These are phyloP conservation scores for Drosophila subquinaria DNA, from an alignment of 2,888 invertebrate genomes.

Conservation along the genomic window DNA sequence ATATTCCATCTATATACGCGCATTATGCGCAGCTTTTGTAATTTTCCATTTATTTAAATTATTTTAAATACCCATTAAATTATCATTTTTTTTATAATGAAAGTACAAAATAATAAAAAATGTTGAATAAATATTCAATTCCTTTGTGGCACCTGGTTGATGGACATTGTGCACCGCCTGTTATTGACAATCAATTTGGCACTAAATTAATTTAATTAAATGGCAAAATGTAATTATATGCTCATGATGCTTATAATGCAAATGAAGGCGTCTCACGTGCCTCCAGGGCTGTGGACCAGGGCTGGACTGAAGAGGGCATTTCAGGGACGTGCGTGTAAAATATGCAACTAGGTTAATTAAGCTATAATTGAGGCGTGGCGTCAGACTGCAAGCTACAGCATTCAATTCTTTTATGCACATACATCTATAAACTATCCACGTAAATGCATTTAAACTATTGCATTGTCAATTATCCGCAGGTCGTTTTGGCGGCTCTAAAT, in stretches of 20 bases:
- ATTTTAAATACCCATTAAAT: conserved; percentile 24
- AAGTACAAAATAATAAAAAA: neutral
- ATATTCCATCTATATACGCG: neutral
- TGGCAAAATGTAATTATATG: conserved; percentile 79
- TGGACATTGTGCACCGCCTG: conserved; percentile 39
- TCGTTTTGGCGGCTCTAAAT: conserved; percentile 60
- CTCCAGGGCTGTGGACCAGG: conserved; percentile 9
- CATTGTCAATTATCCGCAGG: conserved; percentile 60
- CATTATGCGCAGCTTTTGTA: conserved; percentile 16
- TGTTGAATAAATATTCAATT: conserved; percentile 23
- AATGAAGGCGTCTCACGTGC: conserved; percentile 68
- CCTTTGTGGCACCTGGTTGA: conserved; percentile 33
- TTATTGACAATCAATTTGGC: conserved; percentile 72
- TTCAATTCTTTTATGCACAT: conserved; percentile 7
- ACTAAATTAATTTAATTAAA: conserved; percentile 81
- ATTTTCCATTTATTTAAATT: conserved; percentile 31
- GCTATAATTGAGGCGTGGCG: conserved; percentile 70
- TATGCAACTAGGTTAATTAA: conserved; percentile 82
- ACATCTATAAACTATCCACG: conserved; percentile 21
- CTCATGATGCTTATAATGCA: conserved; percentile 67
- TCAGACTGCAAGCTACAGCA: conserved; percentile 10
- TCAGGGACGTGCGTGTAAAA: conserved; percentile 58
- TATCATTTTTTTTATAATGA: neutral
- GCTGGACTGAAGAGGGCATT: neutral
- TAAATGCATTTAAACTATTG: conserved; percentile 63